Percentiles rank a stretch among this genome's conserved stretches.
Conservation (phyloP, 1,140 invertebrate species). For the Drosophila saltans region DNA sequence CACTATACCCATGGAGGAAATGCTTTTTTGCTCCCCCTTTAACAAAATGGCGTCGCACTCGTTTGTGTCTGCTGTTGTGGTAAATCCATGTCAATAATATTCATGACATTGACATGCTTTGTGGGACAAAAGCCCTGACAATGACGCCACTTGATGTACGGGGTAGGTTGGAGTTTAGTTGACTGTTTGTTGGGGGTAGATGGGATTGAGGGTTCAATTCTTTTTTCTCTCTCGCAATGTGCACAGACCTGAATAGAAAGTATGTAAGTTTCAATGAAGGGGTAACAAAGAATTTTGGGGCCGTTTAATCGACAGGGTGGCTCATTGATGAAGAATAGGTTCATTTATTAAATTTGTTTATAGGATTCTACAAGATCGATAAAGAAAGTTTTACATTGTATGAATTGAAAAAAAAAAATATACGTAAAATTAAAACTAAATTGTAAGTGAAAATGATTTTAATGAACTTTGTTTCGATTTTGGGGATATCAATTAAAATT, state of each 20-base stretch:
- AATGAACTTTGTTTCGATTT: too few relatives aligned
- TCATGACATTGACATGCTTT: conserved; percentile 79
- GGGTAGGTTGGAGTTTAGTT: neutral
- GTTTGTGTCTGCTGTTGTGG: conserved; percentile 21
- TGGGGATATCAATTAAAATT: too few relatives aligned
- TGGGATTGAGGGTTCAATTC: neutral
- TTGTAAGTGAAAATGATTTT: too few relatives aligned
- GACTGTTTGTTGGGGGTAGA: conserved; percentile 41
- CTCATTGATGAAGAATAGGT: neutral
- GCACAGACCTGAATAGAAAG: conserved; percentile 61
- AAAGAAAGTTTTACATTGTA: neutral
- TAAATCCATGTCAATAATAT: conserved; percentile 79
- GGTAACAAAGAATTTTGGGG: conserved; percentile 17
- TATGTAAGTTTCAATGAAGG: conserved; percentile 70
- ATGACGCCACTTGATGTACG: conserved; percentile 19
- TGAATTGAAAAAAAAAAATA: too few relatives aligned
- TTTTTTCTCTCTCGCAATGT: conserved; percentile 22
- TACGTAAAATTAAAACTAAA: too few relatives aligned
- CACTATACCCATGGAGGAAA: conserved; percentile 36
- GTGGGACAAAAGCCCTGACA: conserved; percentile 49
- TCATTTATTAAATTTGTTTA: neutral
- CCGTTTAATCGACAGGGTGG: neutral
- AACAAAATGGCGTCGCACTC: conserved; percentile 53
- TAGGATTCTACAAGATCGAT: neutral
- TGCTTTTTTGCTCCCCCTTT: conserved; percentile 31